Evolutionary conservation across 2,888 invertebrate species (phyloP), one percentile per base, ranked within the genome.

Genomic region (Tipula lateralis): DNA sequence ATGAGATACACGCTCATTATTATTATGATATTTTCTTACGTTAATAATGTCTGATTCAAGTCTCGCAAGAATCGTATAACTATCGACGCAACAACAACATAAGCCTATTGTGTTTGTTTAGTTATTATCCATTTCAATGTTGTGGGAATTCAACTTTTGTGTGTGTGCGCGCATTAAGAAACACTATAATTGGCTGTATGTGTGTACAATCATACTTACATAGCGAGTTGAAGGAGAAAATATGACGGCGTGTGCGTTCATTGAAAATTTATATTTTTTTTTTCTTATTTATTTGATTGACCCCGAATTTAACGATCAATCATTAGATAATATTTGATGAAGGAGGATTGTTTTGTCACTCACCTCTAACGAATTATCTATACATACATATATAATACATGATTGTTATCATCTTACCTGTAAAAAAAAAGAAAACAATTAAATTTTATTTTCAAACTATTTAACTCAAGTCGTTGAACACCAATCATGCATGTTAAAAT

Each of bases 231-330:
- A 66, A 66, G 66, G 66, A 66, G 66, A 66, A 24, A 66, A 66
- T 66, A 66, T 9, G 19, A 24, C 66, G 9, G 66, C 66, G 66
- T 66, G 66, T 66, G 66, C 24, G 66, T 66, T 24, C 66, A 66
- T 66, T 66, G 19, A 66, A 24, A 0, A 7, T 66, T 66, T n/a
- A n/a, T n/a, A n/a, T n/a, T 16, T 5, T n/a, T 50, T 16, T 16
- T 50, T 50, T 16, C 16, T 50, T 50, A 12, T 50, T 39, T 3
- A 7, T 66, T 66, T 9, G 24, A 24, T 2, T 66, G 66, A 66
- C 66, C 66, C 66, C 66, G 66, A 66, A 66, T 66, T 66, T 66
- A 24, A 66, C 66, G 66, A 66, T 66, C 66, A 66, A 66, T 66
- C 66, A 66, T 66, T 66, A 66, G 66, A 66, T 66, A 66, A 66